A percentile compares a stretch with the other conserved stretches of the same genome.
These are phyloP conservation scores for Mobula hypostoma DNA, from an alignment of 2,113 vertebrate species.

Conservation along the genomic window DNA sequence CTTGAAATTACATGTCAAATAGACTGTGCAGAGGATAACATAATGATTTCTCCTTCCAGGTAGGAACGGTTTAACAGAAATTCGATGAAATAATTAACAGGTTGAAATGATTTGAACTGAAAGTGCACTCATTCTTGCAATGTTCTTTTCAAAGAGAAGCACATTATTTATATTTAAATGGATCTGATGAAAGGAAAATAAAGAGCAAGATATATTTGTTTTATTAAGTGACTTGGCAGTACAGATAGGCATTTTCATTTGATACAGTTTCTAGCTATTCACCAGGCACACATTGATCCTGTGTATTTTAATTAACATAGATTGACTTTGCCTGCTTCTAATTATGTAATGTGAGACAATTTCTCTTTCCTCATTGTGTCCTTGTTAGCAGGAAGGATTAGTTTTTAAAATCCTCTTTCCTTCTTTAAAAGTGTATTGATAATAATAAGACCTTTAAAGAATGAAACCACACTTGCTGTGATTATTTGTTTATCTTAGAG, in stretches of 20 bases:
- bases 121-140: background rate
- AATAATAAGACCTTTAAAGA: background rate
- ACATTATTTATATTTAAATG: background rate
- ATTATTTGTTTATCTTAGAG: background rate
- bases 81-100: constrained; percentile 22
- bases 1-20: background rate
- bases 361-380: background rate
- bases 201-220: background rate
- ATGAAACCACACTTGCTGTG: background rate
- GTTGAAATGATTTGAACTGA: constrained; percentile 7
- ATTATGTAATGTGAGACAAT: background rate
- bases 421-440: background rate
- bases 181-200: background rate
- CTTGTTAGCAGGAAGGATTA: background rate
- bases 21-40: background rate
- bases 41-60: constrained; percentile 23
- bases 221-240: background rate
- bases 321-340: background rate
- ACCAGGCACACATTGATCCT: background rate
- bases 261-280: background rate
- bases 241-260: background rate
- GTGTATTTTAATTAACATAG: background rate
- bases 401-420: background rate
- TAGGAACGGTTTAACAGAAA: background rate
- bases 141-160: background rate